Conservation (phyloP, 2,888 invertebrate species). For the Metellina segmentata region DNA sequence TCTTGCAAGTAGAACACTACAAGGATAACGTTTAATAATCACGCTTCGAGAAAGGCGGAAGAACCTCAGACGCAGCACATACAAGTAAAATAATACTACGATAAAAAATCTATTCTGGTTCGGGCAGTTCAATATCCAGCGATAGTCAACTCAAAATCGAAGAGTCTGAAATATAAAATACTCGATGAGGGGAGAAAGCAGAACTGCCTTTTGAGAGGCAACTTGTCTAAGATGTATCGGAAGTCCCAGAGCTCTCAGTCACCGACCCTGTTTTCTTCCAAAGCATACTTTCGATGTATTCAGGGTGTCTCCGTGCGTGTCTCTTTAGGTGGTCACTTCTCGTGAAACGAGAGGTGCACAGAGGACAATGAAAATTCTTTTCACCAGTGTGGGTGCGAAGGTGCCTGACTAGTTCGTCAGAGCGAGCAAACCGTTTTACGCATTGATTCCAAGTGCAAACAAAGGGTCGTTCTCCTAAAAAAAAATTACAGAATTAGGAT, state of each 20-base stretch:
- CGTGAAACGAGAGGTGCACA: conserved; percentile 86
- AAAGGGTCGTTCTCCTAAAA: conserved; percentile 85
- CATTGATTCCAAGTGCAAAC: conserved; percentile 85
- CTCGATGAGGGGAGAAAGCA: too few species aligned
- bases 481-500: not conserved
- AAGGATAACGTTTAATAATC: not conserved
- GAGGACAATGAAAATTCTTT: conserved; percentile 85
- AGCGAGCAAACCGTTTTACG: conserved; percentile 85
- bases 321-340: conserved; percentile 86
- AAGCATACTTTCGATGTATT: conserved; percentile 84
- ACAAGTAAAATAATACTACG: not conserved
- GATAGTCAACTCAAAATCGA: too few species aligned
- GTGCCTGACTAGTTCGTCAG: conserved; percentile 86
- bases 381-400: conserved; percentile 86
- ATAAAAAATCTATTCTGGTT: not conserved
- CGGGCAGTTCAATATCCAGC: not conserved
- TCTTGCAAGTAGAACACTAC: too few species aligned
- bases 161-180: too few species aligned
- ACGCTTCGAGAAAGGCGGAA: too few species aligned
- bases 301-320: conserved; percentile 85
- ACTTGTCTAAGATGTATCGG: too few species aligned
- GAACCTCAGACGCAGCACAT: not conserved
- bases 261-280: too few species aligned
- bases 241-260: too few species aligned
- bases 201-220: too few species aligned